Evolutionary conservation across 2,797 vertebrate species (phyloP).

Genomic region (Chaetophractus vellerosus): DNA sequence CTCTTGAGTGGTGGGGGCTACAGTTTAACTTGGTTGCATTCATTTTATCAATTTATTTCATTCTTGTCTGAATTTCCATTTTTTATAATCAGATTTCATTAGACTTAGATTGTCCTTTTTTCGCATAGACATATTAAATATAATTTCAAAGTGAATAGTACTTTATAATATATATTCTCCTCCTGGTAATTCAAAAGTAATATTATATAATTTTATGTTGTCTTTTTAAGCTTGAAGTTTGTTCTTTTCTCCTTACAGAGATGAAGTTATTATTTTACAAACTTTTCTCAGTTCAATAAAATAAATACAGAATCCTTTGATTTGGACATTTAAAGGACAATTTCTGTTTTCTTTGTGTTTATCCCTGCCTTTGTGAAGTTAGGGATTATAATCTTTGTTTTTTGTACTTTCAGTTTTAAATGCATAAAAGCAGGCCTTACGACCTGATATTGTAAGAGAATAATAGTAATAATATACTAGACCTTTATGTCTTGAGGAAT

Average conservation of each 20-base stretch:
- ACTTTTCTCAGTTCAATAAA: background rate
- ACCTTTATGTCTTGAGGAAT: background rate
- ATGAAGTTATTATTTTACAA: conserved; percentile 11
- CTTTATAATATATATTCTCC: background rate
- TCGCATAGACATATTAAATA: background rate
- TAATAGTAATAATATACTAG: background rate
- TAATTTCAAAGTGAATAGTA: background rate
- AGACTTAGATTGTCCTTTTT: conserved; percentile 14
- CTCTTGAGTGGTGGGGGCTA: background rate
- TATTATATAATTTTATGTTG: background rate
- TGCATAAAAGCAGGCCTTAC: background rate
- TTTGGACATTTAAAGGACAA: background rate
- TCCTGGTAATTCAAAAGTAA: background rate
- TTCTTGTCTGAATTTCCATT: conserved; percentile 7
- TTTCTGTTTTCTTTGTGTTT: background rate
- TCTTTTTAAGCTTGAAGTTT: conserved; percentile 18
- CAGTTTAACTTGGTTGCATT: conserved; percentile 26
- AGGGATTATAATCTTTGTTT: background rate
- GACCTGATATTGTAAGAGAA: background rate
- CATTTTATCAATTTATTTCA: background rate
- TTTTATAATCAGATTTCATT: conserved; percentile 46
- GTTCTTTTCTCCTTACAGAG: background rate
- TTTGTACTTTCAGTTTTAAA: conserved; percentile 48
- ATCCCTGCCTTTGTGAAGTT: background rate
- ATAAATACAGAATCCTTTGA: conserved; percentile 10